Evolutionary conservation across 1,140 invertebrate species (phyloP).

Genomic region (Wasmannia auropunctata): DNA sequence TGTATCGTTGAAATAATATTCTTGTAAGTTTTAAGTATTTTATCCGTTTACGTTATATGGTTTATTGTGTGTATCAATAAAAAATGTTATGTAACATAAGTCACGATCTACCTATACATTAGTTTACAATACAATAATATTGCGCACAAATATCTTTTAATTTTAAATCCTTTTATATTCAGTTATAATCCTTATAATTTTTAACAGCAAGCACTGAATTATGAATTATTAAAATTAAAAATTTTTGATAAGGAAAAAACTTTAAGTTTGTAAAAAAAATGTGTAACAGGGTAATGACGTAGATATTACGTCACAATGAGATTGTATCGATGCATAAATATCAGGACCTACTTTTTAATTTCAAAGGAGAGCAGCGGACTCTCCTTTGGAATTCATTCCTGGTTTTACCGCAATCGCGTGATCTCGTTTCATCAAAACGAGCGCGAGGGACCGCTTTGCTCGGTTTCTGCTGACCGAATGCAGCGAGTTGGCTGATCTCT

Average conservation of each 20-base stretch:
- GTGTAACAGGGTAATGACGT: neutral
- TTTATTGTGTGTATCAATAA: neutral
- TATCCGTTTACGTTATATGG: neutral
- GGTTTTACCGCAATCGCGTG: slow-evolving; percentile 6
- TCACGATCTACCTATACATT: neutral
- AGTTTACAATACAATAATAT: too few species aligned
- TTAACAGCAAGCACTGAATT: neutral
- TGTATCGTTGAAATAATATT: neutral
- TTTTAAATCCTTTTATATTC: too few species aligned
- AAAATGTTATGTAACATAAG: neutral
- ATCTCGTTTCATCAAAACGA: slow-evolving; percentile 36
- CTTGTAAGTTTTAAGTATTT: neutral
- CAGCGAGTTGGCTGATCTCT: slow-evolving; percentile 41
- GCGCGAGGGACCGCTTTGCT: neutral
- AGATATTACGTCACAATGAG: neutral
- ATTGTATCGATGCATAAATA: neutral
- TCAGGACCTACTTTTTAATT: neutral
- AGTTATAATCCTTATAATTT: neutral
- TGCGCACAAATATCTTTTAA: neutral
- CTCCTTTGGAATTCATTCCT: neutral
- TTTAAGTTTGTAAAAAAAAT: neutral
- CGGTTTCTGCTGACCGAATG: slow-evolving; percentile 53
- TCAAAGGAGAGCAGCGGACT: neutral
- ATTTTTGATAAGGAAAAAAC: neutral
- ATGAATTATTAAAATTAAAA: neutral